Base-by-base conservation (phyloP, 2,797 vertebrate species). In the Sebastes melanostomus region DNA sequence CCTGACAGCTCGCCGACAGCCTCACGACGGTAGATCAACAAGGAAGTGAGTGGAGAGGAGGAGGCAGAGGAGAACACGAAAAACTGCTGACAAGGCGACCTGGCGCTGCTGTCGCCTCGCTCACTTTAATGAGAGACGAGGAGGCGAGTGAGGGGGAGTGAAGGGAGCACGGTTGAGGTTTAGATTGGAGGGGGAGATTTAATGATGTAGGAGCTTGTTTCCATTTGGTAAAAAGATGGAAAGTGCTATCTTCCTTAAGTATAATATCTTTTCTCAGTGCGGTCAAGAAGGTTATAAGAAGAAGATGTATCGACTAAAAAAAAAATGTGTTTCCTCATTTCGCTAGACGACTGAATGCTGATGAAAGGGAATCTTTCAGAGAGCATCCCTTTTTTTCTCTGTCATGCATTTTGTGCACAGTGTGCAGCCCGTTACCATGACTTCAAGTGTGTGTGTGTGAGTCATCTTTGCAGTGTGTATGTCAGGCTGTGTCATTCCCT, bases 81-180 rank as follows among this genome's bases (percentile, higher is more conserved):
- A 91, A 92, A 87, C 22, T 82, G 90, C 90, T 90, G 91, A 93
- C 87, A 36, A 68, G 78, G 88, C 88, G 50, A 86, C 76, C 80
- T 69, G 77, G 27, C 60, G 67, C 65, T n/a, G 70, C 83, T 77
- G 84, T 90, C 72, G 29, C 82, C 86, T 82, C 11, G 25, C 32
- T 85, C 72, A 0, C 65, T 72, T 63, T 88, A 88, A 88, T 85
- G 81, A 86, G 79, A 81, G 74, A 75, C 0, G 46, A 72, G 42
- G 68, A 70, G 68, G 77, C 69, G 61, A 68, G 42, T 8, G 70
- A 34, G 70, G 72, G 60, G 42, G 74, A 36, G 73, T n/a, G 61
- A 68, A 62, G 66, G 70, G 77, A 46, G 69, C 66, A 52, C 30
- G 52, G 58, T 42, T 5, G 56, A 72, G 66, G 56, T 72, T 84